Base-by-base conservation (phyloP, 2,888 invertebrate genomes). In the Netelia inedita region DNA sequence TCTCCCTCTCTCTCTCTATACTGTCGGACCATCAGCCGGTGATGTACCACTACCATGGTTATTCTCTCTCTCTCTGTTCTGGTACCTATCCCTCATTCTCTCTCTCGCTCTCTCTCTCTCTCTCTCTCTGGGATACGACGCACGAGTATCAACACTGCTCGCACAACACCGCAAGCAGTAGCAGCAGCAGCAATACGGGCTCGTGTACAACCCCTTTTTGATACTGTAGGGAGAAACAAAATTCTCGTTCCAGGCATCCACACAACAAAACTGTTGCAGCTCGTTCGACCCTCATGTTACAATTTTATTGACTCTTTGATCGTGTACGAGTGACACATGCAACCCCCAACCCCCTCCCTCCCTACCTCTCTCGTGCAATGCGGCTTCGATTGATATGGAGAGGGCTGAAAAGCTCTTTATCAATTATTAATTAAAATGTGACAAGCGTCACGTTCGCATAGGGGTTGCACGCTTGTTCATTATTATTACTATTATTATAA, bases 1-100 rank as follows among this genome's bases (percentile, higher is more conserved):
- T 69, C 46, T 90, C 90, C 91, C 87, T 91, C 87, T 88, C 89
- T 50, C 35, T 71, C 46, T 41, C 19, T 59, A 19, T 73, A 73
- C 59, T 55, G 21, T 61, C 55, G 46, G 63, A 55, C 75, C 71
- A 82, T 82, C 68, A 57, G 11, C 53, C 41, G 53, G 55, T 63
- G 57, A 59, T 28, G 23, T 71, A 41, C 53, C 16, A n/a, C 41
- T 19, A 66, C 41, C 43, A 73, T 61, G 59, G 59, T 73, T 73
- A 59, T 41, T 68, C 43, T 43, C 43, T 43, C 43, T 11, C 41
- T 46, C 46, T 46, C 46, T 46, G 3, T 46, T 23, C 3, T 10
- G 23, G 55, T 65, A 53, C 50, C 11, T 43, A n/a, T 59, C 43
- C 57, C 8, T 53, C 21, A 23, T 65, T 11, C 28, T 35, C 46